Percentiles rank a stretch among this genome's conserved stretches.
phyloP scores from a whole-genome alignment of 2,888 invertebrate species.

The Salpingus planirostris region DNA sequence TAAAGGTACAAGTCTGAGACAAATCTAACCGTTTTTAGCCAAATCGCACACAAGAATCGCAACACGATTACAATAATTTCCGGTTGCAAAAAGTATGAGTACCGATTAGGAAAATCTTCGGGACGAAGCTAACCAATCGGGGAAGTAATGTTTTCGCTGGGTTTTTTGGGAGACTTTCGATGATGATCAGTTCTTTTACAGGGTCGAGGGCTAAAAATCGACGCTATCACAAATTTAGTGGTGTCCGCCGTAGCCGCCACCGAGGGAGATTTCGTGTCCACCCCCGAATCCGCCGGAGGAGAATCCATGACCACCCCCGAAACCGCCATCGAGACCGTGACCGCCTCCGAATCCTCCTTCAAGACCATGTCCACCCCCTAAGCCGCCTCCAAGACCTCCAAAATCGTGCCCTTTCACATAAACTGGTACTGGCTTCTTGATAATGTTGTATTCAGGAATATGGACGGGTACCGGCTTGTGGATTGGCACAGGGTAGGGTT shows the following conservation, averaged over 20 bases:
- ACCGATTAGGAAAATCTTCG: too few species aligned
- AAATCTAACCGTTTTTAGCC: too few species aligned
- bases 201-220: too few species aligned
- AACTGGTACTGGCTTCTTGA: constrained; percentile 46
- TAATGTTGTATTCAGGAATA: constrained; percentile 16
- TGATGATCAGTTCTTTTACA: too few species aligned
- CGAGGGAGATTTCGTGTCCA: constrained; percentile 1
- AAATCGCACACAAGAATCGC: too few species aligned
- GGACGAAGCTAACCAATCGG: too few species aligned
- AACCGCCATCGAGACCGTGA: not conserved
- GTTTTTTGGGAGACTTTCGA: too few species aligned
- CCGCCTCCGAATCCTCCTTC: constrained; percentile 2
- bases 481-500: constrained; percentile 29
- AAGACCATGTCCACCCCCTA: constrained; percentile 2
- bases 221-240: not conserved
- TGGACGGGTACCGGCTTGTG: constrained; percentile 36
- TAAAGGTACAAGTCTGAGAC: too few species aligned
- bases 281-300: not conserved
- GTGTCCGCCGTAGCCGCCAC: not conserved
- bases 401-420: constrained; percentile 25
- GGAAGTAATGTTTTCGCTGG: too few species aligned
- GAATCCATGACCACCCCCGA: not conserved
- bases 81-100: too few species aligned
- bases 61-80: too few species aligned
- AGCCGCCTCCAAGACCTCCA: constrained; percentile 16